Evolutionary conservation across 2,888 invertebrate species (phyloP).

Genomic region (Stenurella melanura): DNA sequence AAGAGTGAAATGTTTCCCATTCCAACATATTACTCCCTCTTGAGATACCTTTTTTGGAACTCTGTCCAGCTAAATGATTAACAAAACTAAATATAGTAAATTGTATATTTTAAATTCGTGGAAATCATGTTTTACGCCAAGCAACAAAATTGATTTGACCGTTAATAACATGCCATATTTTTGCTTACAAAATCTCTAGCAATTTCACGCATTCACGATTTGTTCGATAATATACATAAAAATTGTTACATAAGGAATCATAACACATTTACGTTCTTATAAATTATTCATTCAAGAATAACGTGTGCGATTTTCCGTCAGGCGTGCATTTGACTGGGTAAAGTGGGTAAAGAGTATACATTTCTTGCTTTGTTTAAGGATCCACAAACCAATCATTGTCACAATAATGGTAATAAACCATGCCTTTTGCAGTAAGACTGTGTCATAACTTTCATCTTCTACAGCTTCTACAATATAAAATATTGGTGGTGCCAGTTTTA

Average conservation of each 20-base stretch:
- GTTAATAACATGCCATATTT: background rate
- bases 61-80: no score
- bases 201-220: constrained; percentile 18
- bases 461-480: background rate
- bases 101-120: no score
- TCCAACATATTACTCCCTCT: no score
- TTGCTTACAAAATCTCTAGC: background rate
- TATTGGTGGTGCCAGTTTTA: no score
- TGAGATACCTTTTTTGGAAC: no score
- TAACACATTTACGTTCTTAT: background rate
- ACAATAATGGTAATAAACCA: background rate
- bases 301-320: background rate
- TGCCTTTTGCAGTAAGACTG: background rate
- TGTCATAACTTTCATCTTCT: background rate
- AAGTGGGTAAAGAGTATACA: background rate
- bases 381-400: background rate
- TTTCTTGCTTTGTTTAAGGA: background rate
- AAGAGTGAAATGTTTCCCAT: no score
- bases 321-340: background rate
- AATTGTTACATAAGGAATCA: background rate
- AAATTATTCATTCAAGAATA: constrained; percentile 7
- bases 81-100: no score
- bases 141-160: background rate
- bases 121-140: no score
- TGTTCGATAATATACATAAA: constrained; percentile 11